Evolutionary conservation across 2,113 vertebrate genomes (phyloP).

Genomic region (Poeciliopsis occidentalis): DNA sequence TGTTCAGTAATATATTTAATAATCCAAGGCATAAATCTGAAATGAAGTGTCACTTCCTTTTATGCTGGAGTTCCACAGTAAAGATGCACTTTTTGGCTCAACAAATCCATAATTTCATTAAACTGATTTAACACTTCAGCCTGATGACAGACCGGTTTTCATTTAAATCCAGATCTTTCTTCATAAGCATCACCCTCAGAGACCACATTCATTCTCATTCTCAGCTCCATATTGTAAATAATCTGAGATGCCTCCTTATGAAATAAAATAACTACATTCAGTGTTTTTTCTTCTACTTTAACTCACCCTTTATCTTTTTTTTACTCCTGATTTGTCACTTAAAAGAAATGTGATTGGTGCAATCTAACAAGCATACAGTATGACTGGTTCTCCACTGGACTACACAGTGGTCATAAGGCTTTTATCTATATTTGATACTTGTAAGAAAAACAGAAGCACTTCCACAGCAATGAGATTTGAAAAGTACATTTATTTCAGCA

Average conservation of each 20-base stretch:
- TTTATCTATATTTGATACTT: too few species aligned
- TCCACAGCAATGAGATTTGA: too few species aligned
- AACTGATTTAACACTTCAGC: background rate
- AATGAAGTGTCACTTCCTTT: conserved; percentile 23
- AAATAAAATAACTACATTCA: conserved; percentile 58
- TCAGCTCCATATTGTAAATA: conserved; percentile 59
- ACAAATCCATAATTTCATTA: conserved; percentile 3
- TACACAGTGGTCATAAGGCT: too few species aligned
- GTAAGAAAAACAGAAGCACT: too few species aligned
- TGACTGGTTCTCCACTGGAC: too few species aligned
- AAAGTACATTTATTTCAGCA: too few species aligned
- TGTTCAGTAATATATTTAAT: background rate
- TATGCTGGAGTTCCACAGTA: conserved; percentile 19
- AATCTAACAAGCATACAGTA: too few species aligned
- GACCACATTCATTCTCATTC: conserved; percentile 15
- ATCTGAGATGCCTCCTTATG: conserved; percentile 53
- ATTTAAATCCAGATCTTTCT: background rate
- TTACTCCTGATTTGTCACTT: too few species aligned
- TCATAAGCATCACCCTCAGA: background rate
- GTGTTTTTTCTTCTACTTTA: conserved; percentile 5
- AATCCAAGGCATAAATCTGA: background rate
- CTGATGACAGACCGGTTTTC: background rate
- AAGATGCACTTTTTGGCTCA: conserved; percentile 14
- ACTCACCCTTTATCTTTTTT: background rate
- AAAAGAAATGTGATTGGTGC: background rate